Evolutionary conservation across 2,113 vertebrate genomes (phyloP).

Genomic region (Cryptoleucopteryx plumbea): DNA sequence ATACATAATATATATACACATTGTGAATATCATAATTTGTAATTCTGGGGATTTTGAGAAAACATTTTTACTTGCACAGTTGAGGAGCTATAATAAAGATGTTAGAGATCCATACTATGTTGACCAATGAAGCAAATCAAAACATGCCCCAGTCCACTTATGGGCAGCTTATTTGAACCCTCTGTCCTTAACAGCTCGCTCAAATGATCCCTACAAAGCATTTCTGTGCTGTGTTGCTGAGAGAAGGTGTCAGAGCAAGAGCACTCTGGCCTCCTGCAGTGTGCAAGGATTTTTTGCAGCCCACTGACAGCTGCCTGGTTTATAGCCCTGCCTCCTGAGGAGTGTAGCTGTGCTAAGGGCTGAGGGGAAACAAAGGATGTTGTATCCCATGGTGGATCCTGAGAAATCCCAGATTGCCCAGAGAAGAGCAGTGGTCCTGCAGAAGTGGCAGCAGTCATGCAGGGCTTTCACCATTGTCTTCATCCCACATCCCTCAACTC

Average conservation of each 20-base stretch:
- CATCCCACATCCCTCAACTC: neutral
- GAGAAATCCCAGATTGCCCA: neutral
- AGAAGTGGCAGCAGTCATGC: neutral
- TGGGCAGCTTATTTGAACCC: neutral
- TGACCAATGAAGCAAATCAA: neutral
- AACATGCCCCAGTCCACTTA: neutral
- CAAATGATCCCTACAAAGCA: neutral
- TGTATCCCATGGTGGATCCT: neutral
- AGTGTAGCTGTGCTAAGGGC: neutral
- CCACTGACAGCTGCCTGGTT: neutral
- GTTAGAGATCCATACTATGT: neutral
- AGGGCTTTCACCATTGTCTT: neutral
- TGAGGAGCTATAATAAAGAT: neutral
- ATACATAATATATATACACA: no score
- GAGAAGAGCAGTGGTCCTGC: neutral
- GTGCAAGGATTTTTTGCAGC: neutral
- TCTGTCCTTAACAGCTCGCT: neutral
- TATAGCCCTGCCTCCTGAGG: neutral
- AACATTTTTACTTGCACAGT: neutral
- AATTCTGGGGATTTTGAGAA: neutral
- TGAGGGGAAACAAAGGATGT: neutral
- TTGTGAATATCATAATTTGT: neutral
- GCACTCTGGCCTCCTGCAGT: neutral
- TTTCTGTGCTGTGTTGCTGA: neutral
- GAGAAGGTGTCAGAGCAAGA: neutral